Conservation (phyloP, 2,797 vertebrate genomes). For the Peromyscus nudipes region DNA sequence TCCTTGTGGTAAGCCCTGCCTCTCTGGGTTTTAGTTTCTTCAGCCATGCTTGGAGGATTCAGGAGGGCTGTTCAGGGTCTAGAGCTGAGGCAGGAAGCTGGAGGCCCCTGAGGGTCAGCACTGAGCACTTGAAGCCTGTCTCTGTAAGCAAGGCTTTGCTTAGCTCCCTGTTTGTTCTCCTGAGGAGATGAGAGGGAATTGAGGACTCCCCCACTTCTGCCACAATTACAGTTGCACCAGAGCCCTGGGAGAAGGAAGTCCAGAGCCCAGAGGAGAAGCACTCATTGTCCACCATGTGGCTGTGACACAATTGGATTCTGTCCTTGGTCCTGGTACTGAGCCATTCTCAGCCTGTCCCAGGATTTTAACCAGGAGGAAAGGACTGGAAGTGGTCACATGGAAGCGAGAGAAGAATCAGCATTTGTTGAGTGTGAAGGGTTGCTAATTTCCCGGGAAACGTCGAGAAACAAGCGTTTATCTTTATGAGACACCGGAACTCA, state of each 20-base stretch:
- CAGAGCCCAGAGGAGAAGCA: not conserved
- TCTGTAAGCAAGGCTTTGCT: not conserved
- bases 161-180: not conserved
- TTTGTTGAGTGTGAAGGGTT: not conserved
- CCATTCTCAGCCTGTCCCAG: not conserved
- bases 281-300: not conserved
- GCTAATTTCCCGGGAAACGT: not conserved
- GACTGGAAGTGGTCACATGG: not conserved
- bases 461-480: not conserved
- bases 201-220: not conserved
- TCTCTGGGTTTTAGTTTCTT: not conserved
- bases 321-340: not conserved
- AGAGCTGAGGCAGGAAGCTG: not conserved
- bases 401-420: conserved; percentile 20
- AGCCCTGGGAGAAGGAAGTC: not conserved
- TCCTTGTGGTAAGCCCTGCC: not conserved
- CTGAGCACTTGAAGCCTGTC: not conserved
- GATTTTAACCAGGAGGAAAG: not conserved
- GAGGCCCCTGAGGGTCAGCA: not conserved
- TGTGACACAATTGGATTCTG: not conserved
- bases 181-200: not conserved
- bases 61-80: not conserved
- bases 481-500: not conserved
- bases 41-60: not conserved
- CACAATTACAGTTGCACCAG: not conserved